Evolutionary conservation across 1,140 invertebrate species (phyloP), one percentile per base, ranked within the genome.

Genomic region (Papilio polyxenes): DNA sequence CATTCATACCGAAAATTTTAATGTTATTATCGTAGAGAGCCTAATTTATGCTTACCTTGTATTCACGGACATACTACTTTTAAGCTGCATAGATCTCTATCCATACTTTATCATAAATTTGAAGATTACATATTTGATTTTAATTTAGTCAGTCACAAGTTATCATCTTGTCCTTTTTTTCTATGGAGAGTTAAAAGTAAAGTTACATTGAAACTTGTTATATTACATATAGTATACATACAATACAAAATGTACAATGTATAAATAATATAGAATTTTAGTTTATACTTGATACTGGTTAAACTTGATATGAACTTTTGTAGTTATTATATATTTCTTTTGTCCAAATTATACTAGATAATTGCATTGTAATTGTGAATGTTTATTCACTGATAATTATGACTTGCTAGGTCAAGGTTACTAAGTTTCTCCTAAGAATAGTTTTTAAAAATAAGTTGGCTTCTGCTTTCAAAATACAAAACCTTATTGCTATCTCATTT

Each of bases 321-420:
- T 44, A 44, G 40, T 44, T 7, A 3, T 44, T 7, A 44, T 44
- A 7, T 44, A 44, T 44, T 7, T 44, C 40, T 44, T 44, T 53
- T 15, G 51, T 6, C 13, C 5, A 96, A 97, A 94, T 97, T 99
- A 0, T 15, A 62, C 2, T 20, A 62, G 17, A 62, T n/a, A 7
- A 20, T 53, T 53, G 51, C 6, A n/a, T 20, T 17, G 2, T n/a
- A 59, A 59, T 59, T 59, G 23, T 17, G 15, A 53, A 17, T 53
- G 51, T 53, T 53, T 53, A 59, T 59, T 62, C n/a, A 59, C 56
- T 20, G 8, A 17, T 59, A 23, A 6, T 62, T 59, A 8, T 62
- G 17, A 59, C n/a, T 59, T 20, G n/a, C 51, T 59, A 65, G 23
- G 62, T 65, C 20, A 31, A 65, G 62, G 20, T 65, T 31, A 65